Conservation (phyloP, 2,113 vertebrate species). For the Dinomys branickii region DNA sequence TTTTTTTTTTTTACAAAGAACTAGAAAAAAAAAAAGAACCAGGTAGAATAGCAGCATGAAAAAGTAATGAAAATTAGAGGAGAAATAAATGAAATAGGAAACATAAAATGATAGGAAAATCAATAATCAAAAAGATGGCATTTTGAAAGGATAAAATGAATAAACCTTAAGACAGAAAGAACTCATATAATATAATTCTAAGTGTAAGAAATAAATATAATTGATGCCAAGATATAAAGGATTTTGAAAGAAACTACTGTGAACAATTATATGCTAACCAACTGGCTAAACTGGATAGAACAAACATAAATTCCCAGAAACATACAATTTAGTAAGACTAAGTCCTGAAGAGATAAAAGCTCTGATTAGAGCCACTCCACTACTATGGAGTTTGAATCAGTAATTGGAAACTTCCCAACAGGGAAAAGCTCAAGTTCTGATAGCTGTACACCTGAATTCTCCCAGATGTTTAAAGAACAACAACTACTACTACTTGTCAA, state of each 20-base stretch:
- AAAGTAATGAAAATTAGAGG: background rate
- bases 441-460: background rate
- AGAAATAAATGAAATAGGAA: background rate
- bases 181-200: no score
- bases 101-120: background rate
- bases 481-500: background rate
- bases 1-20: background rate
- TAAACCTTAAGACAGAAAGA: background rate
- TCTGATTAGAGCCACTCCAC: background rate
- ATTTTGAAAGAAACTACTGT: background rate
- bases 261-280: background rate
- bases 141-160: background rate
- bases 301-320: background rate
- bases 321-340: background rate
- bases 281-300: background rate
- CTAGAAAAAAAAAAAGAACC: background rate
- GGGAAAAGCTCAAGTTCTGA: background rate
- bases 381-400: background rate
- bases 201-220: background rate
- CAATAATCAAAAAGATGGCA: background rate
- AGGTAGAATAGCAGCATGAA: background rate
- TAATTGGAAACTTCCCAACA: background rate
- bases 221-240: background rate
- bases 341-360: background rate
- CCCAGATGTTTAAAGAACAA: no score